Evolutionary conservation across 2,888 invertebrate species (phyloP), one percentile per base, ranked within the genome.

Genomic region (Heliconius sara): DNA sequence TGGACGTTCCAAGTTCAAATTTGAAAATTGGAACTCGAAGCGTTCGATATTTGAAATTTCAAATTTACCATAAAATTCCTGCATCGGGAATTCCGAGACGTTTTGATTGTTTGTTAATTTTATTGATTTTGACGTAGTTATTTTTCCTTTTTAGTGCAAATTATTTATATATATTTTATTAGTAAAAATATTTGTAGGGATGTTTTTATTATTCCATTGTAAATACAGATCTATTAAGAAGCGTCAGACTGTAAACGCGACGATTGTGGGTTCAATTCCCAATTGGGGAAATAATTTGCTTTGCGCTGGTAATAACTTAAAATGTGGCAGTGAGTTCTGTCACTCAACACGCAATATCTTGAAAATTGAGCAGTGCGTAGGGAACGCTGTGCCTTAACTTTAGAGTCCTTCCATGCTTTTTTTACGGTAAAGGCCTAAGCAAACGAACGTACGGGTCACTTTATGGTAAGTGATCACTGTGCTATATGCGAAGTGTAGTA

Each of bases 1-100:
- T 95, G 94, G 94, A 94, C 94, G 93, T 91, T 92, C 93, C 95
- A 94, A 94, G 95, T 94, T 95, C 94, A 95, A 94, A 95, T 95
- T 95, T 93, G 93, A 95, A 95, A 95, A 95, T 95, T 93, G 93
- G 92, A 93, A 91, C 88, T 89, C 91, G 89, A 90, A 87, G 86
- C 88, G 89, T 92, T 92, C 93, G 91, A 94, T 93, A 92, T 95
- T 93, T 93, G 91, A 92, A 93, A 92, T 93, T 92, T 92, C 84
- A 90, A 93, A 89, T 91, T 91, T 90, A 91, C 87, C 89, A 93
- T 92, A 91, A 93, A 93, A 92, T 86, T 84, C 84, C 88, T 85
- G 83, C 82, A 85, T 82, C 84, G 79, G 81, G 87, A 88, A 88
- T 88, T 86, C 84, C 81, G 80, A 80, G 79, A 78, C 79, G 82